Evolutionary conservation across 2,888 invertebrate species (phyloP), one percentile per base, ranked within the genome.

Genomic region (Archips xylosteana): DNA sequence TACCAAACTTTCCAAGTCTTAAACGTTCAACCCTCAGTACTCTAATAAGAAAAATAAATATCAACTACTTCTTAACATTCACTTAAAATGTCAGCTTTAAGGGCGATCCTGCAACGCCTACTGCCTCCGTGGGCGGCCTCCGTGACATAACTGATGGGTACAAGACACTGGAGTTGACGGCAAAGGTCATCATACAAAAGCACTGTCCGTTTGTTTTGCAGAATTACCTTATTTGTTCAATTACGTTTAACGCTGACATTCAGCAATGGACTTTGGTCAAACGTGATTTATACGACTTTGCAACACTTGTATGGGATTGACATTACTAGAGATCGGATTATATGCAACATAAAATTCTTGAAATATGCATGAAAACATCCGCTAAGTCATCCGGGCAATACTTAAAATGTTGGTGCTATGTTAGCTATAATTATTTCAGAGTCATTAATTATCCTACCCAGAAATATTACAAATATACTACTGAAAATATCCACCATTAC

Each of bases 141-240:
- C 39, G 15, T 63, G 62, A 68, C 60, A 61, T 66, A 71, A 65
- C 65, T 49, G 62, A 57, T 34, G 32, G 63, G 49, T 60, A 65
- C 57, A 59, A 39, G 42, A 62, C 4, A 54, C 70, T 70, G 74
- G 32, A 70, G 70, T 54, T 70, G 74, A 74, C 70, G 60, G 69
- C 65, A 70, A 74, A 74, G 65, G 70, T 70, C 70, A 64, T 32
- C 1, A 45, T 57, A 73, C 73, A 69, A 69, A 73, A 69, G 68
- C 69, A 36, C 34, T 51, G 63, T 42, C 63, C 59, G 65, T 61
- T 74, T 74, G 61, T 74, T 69, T 65, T 45, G 23, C 45, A 36
- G 36, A 57, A 57, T 65, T 61, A 59, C 49, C 60, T 59, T 70
- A 70, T 70, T 59, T 42, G n/a, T 15, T 70, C 13, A 74, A 70